Conservation (phyloP, 2,113 vertebrate genomes). For the Falcunculus frontatus region DNA sequence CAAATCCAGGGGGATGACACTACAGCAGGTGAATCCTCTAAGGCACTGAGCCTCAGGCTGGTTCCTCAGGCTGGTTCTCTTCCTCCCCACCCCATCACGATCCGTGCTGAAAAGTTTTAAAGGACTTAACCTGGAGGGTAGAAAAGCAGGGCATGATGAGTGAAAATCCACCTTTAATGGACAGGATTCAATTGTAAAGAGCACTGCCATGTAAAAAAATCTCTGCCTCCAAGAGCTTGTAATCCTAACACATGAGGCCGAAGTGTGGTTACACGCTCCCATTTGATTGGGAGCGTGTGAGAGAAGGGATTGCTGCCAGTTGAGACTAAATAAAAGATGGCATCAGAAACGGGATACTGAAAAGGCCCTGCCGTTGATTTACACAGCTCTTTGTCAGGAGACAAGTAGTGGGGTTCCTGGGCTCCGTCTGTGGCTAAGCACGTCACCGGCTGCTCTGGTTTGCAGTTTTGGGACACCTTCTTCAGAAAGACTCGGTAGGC, state of each 20-base stretch:
- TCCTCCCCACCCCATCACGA: not conserved
- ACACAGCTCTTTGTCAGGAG: not conserved
- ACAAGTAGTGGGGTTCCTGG: not conserved
- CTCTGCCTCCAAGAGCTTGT: not conserved
- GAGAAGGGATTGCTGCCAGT: not conserved
- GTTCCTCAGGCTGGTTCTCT: not conserved
- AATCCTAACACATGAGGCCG: not conserved
- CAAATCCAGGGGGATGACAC: not conserved
- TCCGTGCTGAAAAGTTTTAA: not conserved
- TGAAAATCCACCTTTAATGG: not conserved
- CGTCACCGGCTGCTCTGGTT: rapidly evolving
- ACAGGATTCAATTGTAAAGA: not conserved
- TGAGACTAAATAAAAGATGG: not conserved
- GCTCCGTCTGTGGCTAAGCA: not conserved
- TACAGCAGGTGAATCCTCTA: not conserved
- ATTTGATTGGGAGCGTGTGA: rapidly evolving
- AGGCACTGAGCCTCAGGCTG: not conserved
- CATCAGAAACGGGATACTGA: too few relatives aligned
- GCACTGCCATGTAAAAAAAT: rapidly evolving
- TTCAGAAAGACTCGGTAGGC: rapidly evolving
- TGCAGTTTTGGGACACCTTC: not conserved
- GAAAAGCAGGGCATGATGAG: not conserved
- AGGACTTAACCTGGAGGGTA: not conserved
- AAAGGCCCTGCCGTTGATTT: not conserved
- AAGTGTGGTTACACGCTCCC: not conserved